Conservation (phyloP, 1,140 invertebrate species). For the Phocides pigmalion region DNA sequence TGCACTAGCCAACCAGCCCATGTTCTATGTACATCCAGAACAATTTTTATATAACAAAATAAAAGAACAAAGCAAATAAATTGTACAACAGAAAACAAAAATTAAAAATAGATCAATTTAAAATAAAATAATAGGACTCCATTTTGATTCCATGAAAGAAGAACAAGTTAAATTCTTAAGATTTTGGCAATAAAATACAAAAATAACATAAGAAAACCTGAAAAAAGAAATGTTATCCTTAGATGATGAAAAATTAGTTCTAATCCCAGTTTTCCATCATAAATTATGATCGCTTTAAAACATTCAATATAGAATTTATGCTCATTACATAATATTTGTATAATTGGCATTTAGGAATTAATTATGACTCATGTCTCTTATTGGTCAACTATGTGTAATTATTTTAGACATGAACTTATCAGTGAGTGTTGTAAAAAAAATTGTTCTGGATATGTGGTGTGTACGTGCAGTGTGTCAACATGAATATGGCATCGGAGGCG, state of each 20-base stretch:
- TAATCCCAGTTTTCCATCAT: too few relatives aligned
- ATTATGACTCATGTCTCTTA: neutral
- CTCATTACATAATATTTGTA: too few relatives aligned
- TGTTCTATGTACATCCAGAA: constrained; percentile 68
- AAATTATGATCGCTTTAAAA: too few relatives aligned
- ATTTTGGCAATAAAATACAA: neutral
- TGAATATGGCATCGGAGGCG: constrained; percentile 69
- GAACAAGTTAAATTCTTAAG: constrained; percentile 6
- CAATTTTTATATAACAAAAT: constrained; percentile 58
- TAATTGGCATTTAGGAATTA: neutral
- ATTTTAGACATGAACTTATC: neutral
- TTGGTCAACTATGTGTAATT: neutral
- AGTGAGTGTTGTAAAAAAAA: constrained; percentile 51
- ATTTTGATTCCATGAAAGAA: constrained; percentile 9
- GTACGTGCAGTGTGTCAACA: constrained; percentile 73
- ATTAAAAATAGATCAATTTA: constrained; percentile 21
- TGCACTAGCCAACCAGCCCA: constrained; percentile 66
- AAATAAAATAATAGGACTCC: constrained; percentile 8
- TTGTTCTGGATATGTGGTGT: constrained; percentile 72
- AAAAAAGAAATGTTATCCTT: too few relatives aligned
- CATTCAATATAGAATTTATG: too few relatives aligned
- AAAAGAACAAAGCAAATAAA: constrained; percentile 38
- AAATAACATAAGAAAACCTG: too few relatives aligned
- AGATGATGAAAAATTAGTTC: too few relatives aligned
- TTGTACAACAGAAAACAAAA: constrained; percentile 32